Conservation (phyloP, 1,140 invertebrate genomes). For the Tetraneura akinire region DNA sequence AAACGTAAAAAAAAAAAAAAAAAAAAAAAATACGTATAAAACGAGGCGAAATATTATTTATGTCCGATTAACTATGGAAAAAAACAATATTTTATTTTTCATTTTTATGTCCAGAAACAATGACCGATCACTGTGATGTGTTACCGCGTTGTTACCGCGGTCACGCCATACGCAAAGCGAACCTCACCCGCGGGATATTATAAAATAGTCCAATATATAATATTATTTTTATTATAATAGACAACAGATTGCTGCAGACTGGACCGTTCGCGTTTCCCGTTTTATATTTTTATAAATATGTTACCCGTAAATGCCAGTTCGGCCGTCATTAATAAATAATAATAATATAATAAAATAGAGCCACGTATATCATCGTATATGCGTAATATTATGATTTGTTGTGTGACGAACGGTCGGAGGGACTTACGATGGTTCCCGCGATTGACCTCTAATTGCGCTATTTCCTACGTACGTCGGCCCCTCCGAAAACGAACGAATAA, state of each 20-base stretch:
- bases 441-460: conserved; percentile 47
- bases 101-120: conserved; percentile 11
- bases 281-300: no score
- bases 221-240: not conserved
- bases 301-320: not conserved
- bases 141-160: no score
- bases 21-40: not conserved
- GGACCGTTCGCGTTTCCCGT: not conserved
- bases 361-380: no score
- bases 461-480: conserved; percentile 21
- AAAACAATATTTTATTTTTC: no score
- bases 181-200: not conserved
- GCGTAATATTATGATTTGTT: not conserved
- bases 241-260: conserved; percentile 41
- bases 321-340: conserved; percentile 17
- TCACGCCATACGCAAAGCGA: not conserved
- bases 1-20: not conserved
- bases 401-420: not conserved
- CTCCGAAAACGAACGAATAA: not conserved
- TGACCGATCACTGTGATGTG: not conserved
- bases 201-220: not conserved
- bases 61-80: conserved; percentile 27
- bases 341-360: not conserved
- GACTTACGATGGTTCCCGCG: conserved; percentile 39
- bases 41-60: not conserved